phyloP scores from a whole-genome alignment of 2,888 invertebrate genomes.

The Cantharis rufa region DNA sequence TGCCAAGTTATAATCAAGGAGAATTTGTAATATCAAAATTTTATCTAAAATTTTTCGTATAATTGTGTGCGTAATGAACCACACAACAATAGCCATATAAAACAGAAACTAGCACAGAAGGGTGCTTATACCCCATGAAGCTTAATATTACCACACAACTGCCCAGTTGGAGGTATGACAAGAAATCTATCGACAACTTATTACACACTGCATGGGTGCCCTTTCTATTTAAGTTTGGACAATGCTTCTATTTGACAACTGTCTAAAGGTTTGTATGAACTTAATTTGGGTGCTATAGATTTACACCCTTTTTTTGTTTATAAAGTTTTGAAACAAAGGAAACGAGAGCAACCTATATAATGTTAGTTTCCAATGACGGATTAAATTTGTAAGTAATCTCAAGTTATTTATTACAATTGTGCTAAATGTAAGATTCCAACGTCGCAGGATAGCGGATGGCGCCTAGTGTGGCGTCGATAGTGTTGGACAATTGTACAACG shows the following conservation, averaged over 20 bases:
- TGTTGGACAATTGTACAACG: conserved; percentile 52
- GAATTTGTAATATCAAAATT: neutral
- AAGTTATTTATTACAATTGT: conserved; percentile 26
- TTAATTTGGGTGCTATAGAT: neutral
- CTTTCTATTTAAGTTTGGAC: conserved; percentile 13
- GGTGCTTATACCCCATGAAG: conserved; percentile 33
- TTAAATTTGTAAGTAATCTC: conserved; percentile 1
- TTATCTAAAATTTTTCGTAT: neutral
- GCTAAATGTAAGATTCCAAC: conserved; percentile 28
- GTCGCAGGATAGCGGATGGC: conserved; percentile 41
- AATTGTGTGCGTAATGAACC: conserved; percentile 32
- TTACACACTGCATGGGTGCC: conserved; percentile 34
- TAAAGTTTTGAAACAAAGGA: neutral
- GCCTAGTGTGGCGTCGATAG: conserved; percentile 49
- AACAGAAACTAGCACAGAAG: conserved; percentile 35
- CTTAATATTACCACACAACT: conserved; percentile 29
- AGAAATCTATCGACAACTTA: conserved; percentile 37
- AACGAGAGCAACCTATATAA: neutral
- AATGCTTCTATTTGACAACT: conserved; percentile 14
- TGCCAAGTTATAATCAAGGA: neutral
- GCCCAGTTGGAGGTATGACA: conserved; percentile 37
- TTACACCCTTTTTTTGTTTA: neutral
- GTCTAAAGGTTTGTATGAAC: conserved; percentile 5
- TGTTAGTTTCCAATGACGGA: neutral
- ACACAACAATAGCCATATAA: conserved; percentile 29